Evolutionary conservation across 2,888 invertebrate genomes (phyloP).

Genomic region (Chymomyza procnemis): DNA sequence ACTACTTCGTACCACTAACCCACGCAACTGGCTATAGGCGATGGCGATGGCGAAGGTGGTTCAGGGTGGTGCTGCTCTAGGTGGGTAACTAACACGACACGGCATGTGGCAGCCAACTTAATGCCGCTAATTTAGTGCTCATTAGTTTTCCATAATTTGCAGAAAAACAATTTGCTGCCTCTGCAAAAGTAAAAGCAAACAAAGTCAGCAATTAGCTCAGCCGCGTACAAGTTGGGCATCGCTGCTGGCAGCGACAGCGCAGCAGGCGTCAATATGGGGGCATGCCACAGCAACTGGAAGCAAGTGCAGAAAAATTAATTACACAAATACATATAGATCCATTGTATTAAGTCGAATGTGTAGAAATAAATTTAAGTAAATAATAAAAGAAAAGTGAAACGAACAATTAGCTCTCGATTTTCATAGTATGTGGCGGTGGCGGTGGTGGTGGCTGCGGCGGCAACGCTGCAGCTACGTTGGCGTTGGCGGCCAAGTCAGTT

Average conservation of each 20-base stretch:
- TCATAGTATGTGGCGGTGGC: conserved; percentile 42
- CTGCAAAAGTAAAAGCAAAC: conserved; percentile 66
- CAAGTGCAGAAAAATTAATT: conserved; percentile 50
- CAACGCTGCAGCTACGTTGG: conserved; percentile 17
- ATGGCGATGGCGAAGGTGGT: too few relatives aligned
- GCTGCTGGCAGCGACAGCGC: not conserved
- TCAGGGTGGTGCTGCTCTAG: not conserved
- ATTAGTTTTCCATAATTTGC: conserved; percentile 64
- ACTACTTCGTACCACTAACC: conserved; percentile 1
- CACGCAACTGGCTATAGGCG: not conserved
- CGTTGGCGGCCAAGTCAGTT: conserved; percentile 37
- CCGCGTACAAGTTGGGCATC: conserved; percentile 37
- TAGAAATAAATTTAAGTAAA: conserved; percentile 51
- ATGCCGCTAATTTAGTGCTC: conserved; percentile 71
- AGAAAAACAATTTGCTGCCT: conserved; percentile 55
- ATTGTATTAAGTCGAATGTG: conserved; percentile 11
- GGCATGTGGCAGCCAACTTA: conserved; percentile 44
- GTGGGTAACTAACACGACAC: conserved; percentile 18
- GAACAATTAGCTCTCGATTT: conserved; percentile 71
- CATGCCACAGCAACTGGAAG: conserved; percentile 54
- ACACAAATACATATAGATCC: conserved; percentile 10
- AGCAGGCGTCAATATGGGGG: conserved; percentile 28
- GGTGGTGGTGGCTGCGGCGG: conserved; percentile 3
- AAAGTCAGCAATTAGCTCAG: conserved; percentile 22
- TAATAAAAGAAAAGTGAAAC: conserved; percentile 72